phyloP scores from a whole-genome alignment of 1,140 invertebrate species.

The Coboldia fuscipes region DNA sequence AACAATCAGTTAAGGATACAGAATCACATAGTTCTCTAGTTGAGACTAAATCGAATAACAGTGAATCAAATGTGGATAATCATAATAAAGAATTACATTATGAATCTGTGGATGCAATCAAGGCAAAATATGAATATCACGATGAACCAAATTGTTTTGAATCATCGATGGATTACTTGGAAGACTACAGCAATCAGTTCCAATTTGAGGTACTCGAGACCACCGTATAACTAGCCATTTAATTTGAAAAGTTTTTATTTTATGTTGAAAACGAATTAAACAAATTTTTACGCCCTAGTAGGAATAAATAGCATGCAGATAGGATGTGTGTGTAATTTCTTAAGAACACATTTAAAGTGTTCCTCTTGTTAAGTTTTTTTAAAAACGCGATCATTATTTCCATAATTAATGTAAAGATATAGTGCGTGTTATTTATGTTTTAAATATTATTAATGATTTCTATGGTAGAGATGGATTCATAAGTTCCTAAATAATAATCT shows the following conservation, averaged over 20 bases:
- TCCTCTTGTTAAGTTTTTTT: too few species aligned
- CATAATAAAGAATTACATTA: conserved; percentile 3
- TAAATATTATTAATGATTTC: too few species aligned
- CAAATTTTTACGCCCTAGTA: too few species aligned
- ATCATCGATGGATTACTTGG: conserved; percentile 9
- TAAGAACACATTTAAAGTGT: too few species aligned
- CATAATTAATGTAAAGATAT: too few species aligned
- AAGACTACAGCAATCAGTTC: conserved; percentile 7
- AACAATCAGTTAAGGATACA: not conserved
- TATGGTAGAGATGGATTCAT: too few species aligned
- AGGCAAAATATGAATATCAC: conserved; percentile 6
- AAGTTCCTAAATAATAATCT: too few species aligned
- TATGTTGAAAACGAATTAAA: not conserved
- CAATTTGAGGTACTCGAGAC: conserved; percentile 22
- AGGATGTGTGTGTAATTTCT: too few species aligned
- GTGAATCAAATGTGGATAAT: not conserved
- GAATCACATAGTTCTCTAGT: not conserved
- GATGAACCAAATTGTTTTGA: conserved; percentile 8
- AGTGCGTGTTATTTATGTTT: too few species aligned
- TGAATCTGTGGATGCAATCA: conserved; percentile 3
- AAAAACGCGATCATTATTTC: too few species aligned
- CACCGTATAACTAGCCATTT: conserved; percentile 14
- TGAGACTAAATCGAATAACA: not conserved
- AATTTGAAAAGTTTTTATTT: not conserved
- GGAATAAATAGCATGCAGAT: too few species aligned